Evolutionary conservation across 1,140 invertebrate genomes (phyloP).

Genomic region (Lordiphosa collinella): DNA sequence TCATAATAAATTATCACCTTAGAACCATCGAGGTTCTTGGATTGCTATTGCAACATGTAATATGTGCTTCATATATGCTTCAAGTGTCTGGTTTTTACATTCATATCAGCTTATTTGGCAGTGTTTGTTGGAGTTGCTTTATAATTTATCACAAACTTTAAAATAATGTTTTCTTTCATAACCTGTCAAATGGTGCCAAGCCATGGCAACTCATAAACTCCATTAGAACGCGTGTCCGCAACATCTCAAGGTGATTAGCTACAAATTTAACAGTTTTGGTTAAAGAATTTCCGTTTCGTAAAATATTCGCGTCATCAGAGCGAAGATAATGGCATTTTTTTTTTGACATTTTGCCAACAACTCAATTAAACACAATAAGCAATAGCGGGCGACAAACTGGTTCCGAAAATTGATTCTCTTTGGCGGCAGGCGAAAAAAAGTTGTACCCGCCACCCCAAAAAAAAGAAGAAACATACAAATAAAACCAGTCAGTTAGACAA

Average conservation of each 20-base stretch:
- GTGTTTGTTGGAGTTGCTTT: too few species aligned
- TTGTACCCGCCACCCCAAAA: constrained; percentile 2
- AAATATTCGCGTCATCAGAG: constrained; percentile 14
- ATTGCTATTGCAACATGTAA: too few species aligned
- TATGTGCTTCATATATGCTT: too few species aligned
- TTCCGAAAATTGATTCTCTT: constrained; percentile 34
- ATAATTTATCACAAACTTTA: too few species aligned
- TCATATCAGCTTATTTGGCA: too few species aligned
- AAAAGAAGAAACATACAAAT: background rate
- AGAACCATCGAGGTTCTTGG: too few species aligned
- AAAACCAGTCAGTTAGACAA: constrained; percentile 25
- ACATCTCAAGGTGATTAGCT: constrained; percentile 28
- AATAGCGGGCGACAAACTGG: constrained; percentile 49
- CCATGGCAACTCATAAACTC: too few species aligned
- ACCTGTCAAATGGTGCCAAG: too few species aligned
- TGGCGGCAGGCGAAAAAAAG: constrained; percentile 17
- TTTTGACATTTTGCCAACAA: constrained; percentile 13
- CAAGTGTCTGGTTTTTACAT: too few species aligned
- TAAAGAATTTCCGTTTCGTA: constrained; percentile 50
- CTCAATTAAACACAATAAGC: constrained; percentile 34
- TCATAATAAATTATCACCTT: too few species aligned
- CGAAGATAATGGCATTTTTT: constrained; percentile 8
- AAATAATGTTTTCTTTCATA: too few species aligned
- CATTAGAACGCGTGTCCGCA: constrained; percentile 1
- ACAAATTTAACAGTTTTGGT: constrained; percentile 5